Percentiles rank a stretch among this genome's conserved stretches.
Conservation (phyloP, 1,140 invertebrate species). For the Zaprionus africanus region DNA sequence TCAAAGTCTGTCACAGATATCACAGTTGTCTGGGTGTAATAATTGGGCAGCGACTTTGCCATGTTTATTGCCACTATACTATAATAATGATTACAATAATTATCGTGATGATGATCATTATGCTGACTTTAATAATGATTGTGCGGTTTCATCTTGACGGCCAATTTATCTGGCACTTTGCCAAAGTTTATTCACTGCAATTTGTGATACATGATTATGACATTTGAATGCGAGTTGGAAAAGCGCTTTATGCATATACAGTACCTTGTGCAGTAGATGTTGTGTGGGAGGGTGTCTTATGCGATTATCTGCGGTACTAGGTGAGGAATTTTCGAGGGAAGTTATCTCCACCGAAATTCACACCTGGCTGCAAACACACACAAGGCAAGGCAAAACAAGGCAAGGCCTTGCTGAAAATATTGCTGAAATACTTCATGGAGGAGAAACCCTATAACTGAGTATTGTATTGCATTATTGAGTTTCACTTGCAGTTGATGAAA, state of each 20-base stretch:
- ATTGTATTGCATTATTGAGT: neutral
- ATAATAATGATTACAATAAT: constrained; percentile 31
- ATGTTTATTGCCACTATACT: constrained; percentile 36
- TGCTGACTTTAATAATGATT: constrained; percentile 32
- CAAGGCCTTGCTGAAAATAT: neutral
- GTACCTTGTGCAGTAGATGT: neutral
- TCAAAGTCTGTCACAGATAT: constrained; percentile 59
- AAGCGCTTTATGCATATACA: constrained; percentile 7
- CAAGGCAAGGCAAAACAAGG: neutral
- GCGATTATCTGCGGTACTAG: neutral
- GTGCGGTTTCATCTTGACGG: constrained; percentile 24
- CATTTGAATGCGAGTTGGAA: constrained; percentile 43
- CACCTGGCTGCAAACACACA: neutral
- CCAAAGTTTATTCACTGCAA: constrained; percentile 34
- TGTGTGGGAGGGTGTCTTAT: neutral
- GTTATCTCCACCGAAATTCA: neutral
- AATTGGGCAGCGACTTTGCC: constrained; percentile 25
- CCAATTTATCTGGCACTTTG: constrained; percentile 53
- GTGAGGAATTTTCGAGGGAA: neutral
- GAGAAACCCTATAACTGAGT: constrained; percentile 1
- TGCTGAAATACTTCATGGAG: no score
- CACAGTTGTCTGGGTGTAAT: constrained; percentile 47
- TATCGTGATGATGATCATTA: constrained; percentile 30
- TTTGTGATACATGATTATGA: constrained; percentile 62
- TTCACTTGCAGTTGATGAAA: neutral